Percentiles rank a stretch among this genome's conserved stretches.
Conservation (phyloP, 2,888 invertebrate genomes). For the Pilophorus perplexus region DNA sequence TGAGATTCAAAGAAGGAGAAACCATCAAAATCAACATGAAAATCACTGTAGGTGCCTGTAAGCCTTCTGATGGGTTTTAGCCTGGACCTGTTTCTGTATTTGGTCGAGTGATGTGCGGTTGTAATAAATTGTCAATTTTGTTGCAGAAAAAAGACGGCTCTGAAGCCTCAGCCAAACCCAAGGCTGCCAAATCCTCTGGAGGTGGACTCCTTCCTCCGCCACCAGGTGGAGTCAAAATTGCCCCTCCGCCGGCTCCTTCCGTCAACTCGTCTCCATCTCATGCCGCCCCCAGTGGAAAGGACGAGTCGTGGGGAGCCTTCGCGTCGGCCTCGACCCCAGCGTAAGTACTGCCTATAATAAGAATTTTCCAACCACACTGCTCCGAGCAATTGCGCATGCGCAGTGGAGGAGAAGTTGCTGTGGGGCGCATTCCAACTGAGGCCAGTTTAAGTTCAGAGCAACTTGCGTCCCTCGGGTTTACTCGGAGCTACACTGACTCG, state of each 20-base stretch:
- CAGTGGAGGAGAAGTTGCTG: too few relatives aligned
- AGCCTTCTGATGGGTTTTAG: background rate
- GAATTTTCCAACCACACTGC: too few relatives aligned
- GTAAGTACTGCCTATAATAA: slow-evolving; percentile 28
- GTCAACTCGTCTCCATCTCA: slow-evolving; percentile 74
- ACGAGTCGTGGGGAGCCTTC: slow-evolving; percentile 50
- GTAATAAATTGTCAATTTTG: background rate
- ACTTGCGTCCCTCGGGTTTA: too few relatives aligned
- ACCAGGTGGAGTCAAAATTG: slow-evolving; percentile 73
- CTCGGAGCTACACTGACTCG: too few relatives aligned
- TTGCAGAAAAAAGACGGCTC: slow-evolving; percentile 82
- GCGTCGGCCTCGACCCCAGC: slow-evolving; percentile 48
- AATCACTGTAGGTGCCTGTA: slow-evolving; percentile 66
- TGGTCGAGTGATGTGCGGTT: too few relatives aligned
- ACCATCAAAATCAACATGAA: slow-evolving; percentile 99
- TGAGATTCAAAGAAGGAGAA: slow-evolving; percentile 98
- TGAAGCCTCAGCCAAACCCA: slow-evolving; percentile 67
- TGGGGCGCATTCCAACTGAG: too few relatives aligned
- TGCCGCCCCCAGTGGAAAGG: slow-evolving; percentile 53
- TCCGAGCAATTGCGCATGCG: too few relatives aligned
- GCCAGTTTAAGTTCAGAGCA: too few relatives aligned
- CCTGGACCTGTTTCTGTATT: too few relatives aligned
- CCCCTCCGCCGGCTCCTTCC: slow-evolving; percentile 68
- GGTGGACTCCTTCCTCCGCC: slow-evolving; percentile 72
- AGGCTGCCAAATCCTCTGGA: slow-evolving; percentile 57